Evolutionary conservation across 2,797 vertebrate species (phyloP).

Genomic region (Tarsius wallacei): DNA sequence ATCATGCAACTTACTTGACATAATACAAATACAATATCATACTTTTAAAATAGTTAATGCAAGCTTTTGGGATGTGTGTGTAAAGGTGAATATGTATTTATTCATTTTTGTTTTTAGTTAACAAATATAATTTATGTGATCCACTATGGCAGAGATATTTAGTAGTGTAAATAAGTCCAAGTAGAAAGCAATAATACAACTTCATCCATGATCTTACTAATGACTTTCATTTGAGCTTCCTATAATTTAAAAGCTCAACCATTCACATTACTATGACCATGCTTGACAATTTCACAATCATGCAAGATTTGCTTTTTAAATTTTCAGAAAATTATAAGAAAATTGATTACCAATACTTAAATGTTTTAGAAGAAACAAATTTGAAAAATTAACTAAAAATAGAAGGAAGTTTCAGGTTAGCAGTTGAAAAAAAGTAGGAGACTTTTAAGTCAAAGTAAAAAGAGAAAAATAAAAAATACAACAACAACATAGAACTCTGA

Average conservation of each 20-base stretch:
- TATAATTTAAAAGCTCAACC: background rate
- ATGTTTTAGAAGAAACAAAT: background rate
- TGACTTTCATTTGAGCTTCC: background rate
- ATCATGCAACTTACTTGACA: background rate
- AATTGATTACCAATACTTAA: background rate
- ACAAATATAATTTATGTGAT: background rate
- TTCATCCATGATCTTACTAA: background rate
- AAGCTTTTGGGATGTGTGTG: background rate
- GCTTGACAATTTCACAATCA: background rate
- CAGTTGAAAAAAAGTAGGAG: background rate
- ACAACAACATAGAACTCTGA: background rate
- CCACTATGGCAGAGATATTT: background rate
- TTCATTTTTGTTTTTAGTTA: background rate
- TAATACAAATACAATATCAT: background rate
- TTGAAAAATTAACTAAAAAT: background rate
- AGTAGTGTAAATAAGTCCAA: background rate
- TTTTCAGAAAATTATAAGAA: background rate
- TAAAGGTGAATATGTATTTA: background rate
- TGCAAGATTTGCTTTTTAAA: background rate
- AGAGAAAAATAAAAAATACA: background rate
- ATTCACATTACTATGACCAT: background rate
- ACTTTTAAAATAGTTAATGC: background rate
- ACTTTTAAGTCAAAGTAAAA: no score
- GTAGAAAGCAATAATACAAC: background rate
- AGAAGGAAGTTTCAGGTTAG: background rate